Conservation (phyloP, 2,888 invertebrate species). For the Monochamus alternatus region DNA sequence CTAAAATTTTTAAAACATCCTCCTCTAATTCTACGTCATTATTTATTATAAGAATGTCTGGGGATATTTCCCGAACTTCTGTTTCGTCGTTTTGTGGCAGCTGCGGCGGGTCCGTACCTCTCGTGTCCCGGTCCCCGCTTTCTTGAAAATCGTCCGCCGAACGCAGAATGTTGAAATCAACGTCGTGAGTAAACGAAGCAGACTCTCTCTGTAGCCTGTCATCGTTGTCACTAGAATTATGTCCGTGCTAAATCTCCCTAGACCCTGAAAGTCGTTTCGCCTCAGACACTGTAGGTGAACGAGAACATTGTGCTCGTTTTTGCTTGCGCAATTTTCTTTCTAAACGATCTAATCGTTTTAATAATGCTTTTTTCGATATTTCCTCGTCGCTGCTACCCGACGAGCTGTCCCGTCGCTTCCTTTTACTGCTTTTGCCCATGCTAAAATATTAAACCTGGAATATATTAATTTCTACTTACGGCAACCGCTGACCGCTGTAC, state of each 20-base stretch:
- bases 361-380: neutral
- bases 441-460: neutral
- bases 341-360: neutral
- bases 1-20: neutral
- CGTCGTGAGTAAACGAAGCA: neutral
- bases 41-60: neutral
- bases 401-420: neutral
- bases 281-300: neutral
- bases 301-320: neutral
- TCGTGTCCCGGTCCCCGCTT: neutral
- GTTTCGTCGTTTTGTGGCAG: neutral
- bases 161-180: neutral
- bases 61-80: neutral
- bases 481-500: neutral
- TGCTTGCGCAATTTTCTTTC: neutral
- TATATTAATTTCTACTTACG: neutral
- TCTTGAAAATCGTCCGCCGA: neutral
- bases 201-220: slow-evolving; percentile 1
- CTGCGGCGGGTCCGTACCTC: neutral
- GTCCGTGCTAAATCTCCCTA: neutral
- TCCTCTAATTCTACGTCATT: neutral
- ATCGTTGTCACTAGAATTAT: neutral
- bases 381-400: neutral
- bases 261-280: neutral
- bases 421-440: neutral